phyloP scores from a whole-genome alignment of 2,113 vertebrate genomes.

The Condylura cristata region DNA sequence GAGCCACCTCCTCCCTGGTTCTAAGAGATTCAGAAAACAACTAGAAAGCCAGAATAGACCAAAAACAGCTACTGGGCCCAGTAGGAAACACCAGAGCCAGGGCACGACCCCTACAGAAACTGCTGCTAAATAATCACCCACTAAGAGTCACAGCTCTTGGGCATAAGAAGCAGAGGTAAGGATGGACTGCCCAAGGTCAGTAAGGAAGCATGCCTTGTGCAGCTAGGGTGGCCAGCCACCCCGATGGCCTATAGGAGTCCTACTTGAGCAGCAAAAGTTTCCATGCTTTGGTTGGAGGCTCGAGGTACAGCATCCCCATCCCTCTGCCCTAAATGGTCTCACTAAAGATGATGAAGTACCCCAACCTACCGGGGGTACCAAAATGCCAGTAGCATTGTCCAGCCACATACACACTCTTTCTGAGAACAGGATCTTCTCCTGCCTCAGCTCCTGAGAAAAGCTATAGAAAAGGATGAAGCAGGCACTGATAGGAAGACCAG shows the following conservation, averaged over 20 bases:
- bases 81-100: background rate
- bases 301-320: background rate
- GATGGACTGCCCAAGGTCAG: rapidly evolving
- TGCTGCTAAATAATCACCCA: background rate
- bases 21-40: background rate
- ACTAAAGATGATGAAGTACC: background rate
- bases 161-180: background rate
- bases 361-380: background rate
- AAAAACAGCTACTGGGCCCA: background rate
- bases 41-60: background rate
- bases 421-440: background rate
- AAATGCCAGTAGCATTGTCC: background rate
- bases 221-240: background rate
- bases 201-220: background rate
- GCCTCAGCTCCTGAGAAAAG: no score
- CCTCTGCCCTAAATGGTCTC: background rate
- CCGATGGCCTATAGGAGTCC: background rate
- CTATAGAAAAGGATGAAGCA: background rate
- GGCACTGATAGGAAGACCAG: background rate
- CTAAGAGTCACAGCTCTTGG: background rate
- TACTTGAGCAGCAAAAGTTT: background rate
- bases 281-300: background rate
- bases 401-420: background rate
- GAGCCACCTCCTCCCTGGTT: background rate
- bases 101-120: background rate